Evolutionary conservation across 2,888 invertebrate genomes (phyloP).

Genomic region (Chesias legatella): DNA sequence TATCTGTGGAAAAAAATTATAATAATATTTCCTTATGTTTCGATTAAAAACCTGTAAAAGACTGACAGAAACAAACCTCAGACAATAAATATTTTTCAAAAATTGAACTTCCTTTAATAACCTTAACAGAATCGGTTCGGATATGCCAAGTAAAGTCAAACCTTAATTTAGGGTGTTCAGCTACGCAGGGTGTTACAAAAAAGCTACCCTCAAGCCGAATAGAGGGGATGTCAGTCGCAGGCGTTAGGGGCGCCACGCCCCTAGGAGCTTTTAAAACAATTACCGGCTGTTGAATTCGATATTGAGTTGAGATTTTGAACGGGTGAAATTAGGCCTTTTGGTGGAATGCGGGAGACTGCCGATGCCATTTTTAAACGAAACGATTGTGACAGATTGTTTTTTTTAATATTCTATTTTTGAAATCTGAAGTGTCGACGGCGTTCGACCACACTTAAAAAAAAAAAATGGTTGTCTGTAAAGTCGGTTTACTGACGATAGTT

Average conservation of each 20-base stretch:
- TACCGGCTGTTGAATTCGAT: slow-evolving; percentile 35
- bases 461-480: too few species aligned
- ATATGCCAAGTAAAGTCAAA: neutral
- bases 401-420: too few species aligned
- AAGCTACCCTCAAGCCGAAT: slow-evolving; percentile 55
- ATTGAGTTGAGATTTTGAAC: slow-evolving; percentile 7
- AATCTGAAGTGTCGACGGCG: too few species aligned
- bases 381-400: neutral
- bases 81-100: too few species aligned
- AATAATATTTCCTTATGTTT: too few species aligned
- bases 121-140: too few species aligned
- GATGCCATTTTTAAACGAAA: neutral
- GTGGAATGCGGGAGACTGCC: neutral
- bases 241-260: slow-evolving; percentile 42
- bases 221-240: slow-evolving; percentile 58
- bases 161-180: neutral
- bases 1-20: too few species aligned
- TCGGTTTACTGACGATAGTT: too few species aligned
- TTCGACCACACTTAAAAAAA: too few species aligned
- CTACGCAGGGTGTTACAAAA: slow-evolving; percentile 64
- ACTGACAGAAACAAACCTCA: too few species aligned
- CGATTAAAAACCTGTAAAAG: too few species aligned
- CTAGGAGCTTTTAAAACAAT: slow-evolving; percentile 53
- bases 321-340: slow-evolving; percentile 20
- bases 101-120: too few species aligned